Base-by-base conservation (phyloP, 2,797 vertebrate genomes). In the Eleutherodactylus coqui region DNA sequence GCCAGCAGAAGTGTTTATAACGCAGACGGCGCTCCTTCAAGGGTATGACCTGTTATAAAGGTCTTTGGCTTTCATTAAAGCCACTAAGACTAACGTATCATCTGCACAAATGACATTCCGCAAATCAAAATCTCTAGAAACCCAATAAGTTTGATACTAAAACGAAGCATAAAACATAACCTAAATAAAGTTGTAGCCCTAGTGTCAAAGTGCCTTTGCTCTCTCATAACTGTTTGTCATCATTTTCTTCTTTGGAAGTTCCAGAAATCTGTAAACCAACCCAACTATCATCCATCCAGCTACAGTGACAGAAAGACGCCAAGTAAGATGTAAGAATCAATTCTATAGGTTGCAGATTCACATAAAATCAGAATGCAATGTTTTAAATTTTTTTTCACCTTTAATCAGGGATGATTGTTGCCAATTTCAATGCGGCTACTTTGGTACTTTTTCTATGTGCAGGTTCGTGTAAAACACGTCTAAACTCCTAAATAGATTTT, bases 11-110 rank as follows among this genome's bases (percentile, higher is more conserved):
- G 10, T 55, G 49, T 77, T 55, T 77, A 77, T 55, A 36, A 55
- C 11, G 10, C 49, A 77, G n/a, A 24, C 75, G 34, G 4, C 4
- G 38, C 38, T 72, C 24, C 11, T 43, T 45, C 38, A 72, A 72
- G 38, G 38, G 24, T 43, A 43, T 14, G 38, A 72, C 38, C 69
- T 43, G 38, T n/a, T 72, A 43, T 13, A 72, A 72, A 72, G 38
- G 69, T 72, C 69, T 72, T 36, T 72, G 69, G 38, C 69, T 72
- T n/a, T 24, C 24, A 72, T 1, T 72, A 43, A 70, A 45, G 69
- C 11, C 38, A 27, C 38, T 21, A 11, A 41, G 17, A 0, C 11
- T n/a, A 6, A 69, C 36, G 34, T 36, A 10, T 38, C 17, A 36
- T 67, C 32, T 67, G 62, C 62, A 67, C 16, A 67, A 38, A 24